Conservation (phyloP, 2,888 invertebrate genomes). For the Hirtodrosophila histrioides region DNA sequence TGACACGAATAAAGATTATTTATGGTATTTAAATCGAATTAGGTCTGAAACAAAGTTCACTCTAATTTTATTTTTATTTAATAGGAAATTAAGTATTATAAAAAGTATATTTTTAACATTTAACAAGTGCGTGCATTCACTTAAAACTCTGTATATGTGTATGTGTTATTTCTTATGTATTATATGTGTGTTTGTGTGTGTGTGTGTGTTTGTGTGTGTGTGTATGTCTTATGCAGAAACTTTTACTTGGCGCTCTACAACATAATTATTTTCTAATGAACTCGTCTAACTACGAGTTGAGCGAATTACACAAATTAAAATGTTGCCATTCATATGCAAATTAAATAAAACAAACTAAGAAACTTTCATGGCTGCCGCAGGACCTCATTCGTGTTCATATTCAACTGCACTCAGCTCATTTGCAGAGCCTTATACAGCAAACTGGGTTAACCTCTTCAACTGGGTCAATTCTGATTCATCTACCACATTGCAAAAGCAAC, state of each 20-base stretch:
- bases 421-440: conserved; percentile 32
- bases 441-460: conserved; percentile 34
- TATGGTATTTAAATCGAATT: conserved; percentile 28
- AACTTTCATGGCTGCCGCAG: conserved; percentile 41
- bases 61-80: conserved; percentile 11
- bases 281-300: conserved; percentile 43
- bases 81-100: conserved; percentile 8
- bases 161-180: conserved; percentile 6
- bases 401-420: conserved; percentile 32
- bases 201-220: conserved; percentile 12
- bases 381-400: conserved; percentile 21
- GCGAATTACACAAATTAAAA: conserved; percentile 59
- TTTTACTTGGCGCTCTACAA: conserved; percentile 36
- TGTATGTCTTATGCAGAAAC: conserved; percentile 22
- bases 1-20: conserved; percentile 26
- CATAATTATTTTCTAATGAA: conserved; percentile 61
- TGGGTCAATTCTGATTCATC: conserved; percentile 30
- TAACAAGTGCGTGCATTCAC: conserved; percentile 43
- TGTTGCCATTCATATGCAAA: conserved; percentile 31
- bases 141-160: conserved; percentile 4
- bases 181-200: conserved; percentile 7
- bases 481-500: conserved; percentile 1
- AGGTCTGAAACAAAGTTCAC: conserved; percentile 32
- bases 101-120: conserved; percentile 29
- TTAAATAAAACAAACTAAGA: conserved; percentile 33